Base-by-base conservation (phyloP, 2,888 invertebrate species). In the Dexiosoma caninum region DNA sequence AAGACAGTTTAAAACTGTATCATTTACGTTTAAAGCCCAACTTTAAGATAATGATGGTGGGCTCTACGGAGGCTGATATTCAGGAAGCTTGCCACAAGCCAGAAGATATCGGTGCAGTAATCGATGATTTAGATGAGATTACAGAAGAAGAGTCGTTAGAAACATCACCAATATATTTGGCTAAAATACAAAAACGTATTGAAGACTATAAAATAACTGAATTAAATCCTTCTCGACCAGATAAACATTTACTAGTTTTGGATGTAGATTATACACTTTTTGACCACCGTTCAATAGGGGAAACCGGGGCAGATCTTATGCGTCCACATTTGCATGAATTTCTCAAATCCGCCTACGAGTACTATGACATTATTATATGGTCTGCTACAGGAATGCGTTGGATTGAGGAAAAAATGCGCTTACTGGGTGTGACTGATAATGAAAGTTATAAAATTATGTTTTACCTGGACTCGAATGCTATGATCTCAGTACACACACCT, bases 321-420 rank as follows among this genome's bases (percentile, higher is more conserved):
- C 92, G 98, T 79, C 98, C 98, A 0, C 98, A 93, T 89, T 92
- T 98, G 32, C 98, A 99, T 88, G 98, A 98, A 89, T 98, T 98
- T 90, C 92, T 98, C 0, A 94, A 95, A 1, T 92, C 94, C 0
- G 96, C 97, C 0, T 97, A 97, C 86, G 93, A 94, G 87, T 92
- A 97, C 90, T 98, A 98, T 85, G 98, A 98, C 86, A 98, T 98
- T 84, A 98, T 97, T 0, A 98, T 99, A 84, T 99, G 98, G 98
- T 98, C 98, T 3, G 98, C 98, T 0, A 98, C 98, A 0, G 96
- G 96, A 81, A 98, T 98, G 98, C 97, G 97, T 86, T 98, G 98
- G 98, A 98, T 99, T 51, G 96, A 98, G 85, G 97, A 98, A 86
- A 98, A 98, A 90, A 98, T 99, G 98, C 94, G 95, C 78, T 91